Base-by-base conservation (phyloP, 1,140 invertebrate species). In the Calephelis nemesis region DNA sequence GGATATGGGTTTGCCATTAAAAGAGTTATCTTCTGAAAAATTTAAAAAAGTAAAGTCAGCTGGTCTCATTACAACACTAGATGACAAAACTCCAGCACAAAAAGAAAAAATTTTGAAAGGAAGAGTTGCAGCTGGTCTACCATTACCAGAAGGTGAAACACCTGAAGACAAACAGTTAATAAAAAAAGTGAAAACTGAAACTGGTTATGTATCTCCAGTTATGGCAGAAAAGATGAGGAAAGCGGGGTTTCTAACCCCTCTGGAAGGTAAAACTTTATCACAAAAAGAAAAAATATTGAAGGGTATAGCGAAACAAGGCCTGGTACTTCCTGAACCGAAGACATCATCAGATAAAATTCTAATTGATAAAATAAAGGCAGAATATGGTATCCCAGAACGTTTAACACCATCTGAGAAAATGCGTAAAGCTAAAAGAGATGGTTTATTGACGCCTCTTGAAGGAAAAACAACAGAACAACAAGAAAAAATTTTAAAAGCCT, bases 61-160 rank as follows among this genome's bases (percentile, higher is more conserved):
- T 30, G 60, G 60, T 58, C n/a, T 65, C 8, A 50, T 42, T 7
- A 48, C 50, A 39, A 19, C 48, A n/a, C 40, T 50, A 67, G 65
- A 67, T 47, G 65, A 58, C 9, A 67, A 50, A 67, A 67, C 39
- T 45, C 39, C 39, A 67, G 7, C 40, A 1, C 70, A 83, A 74
- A 82, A 78, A 69, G 77, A 83, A 73, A 80, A 77, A 62, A 79
- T 77, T 50, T 47, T 84, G n/a, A 65, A 70, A 50, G 71, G 64
- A 11, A 45, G 71, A 39, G 72, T 67, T 9, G 54, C 70, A 48
- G 48, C 19, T 39, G 77, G 79, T 19, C 10, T 79, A 7, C 72
- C 73, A 5, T 65, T 83, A 0, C 79, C 79, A n/a, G 75, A 81
- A 69, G 75, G 73, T 0, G 68, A 65, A 73, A 79, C 79, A 19